Evolutionary conservation across 2,797 vertebrate genomes (phyloP), one percentile per base, ranked within the genome.

Genomic region (Kryptopterus vitreolus): DNA sequence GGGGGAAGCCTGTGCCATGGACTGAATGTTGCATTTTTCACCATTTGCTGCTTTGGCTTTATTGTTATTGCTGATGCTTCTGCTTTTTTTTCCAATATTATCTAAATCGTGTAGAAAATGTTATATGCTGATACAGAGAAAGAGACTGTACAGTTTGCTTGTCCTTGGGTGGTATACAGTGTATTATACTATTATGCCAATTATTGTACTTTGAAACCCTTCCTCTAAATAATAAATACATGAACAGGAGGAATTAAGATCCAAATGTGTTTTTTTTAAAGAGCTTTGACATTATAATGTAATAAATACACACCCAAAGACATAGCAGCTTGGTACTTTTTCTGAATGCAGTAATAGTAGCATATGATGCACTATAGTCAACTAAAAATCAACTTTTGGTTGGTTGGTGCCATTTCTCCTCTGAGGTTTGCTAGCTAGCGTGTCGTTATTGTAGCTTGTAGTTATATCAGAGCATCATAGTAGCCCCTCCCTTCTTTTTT

Each of bases 391-490:
- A 3, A 55, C n/a, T 9, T 15, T 10, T 66, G 63, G n/a, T n/a
- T 78, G 75, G 71, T 82, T 35, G 59, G 85, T 86, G 80, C 81
- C 81, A 79, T 81, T 79, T 84, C 77, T 84, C 83, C 82, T 52
- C 82, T 61, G 61, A 77, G 85, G 76, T 76, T 77, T 66, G 68
- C 72, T 68, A 22, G 79, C 38, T 74, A n/a, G 74, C 57, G 29
- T 72, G 59, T 58, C 69, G 70, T n/a, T n/a, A n/a, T n/a, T n/a
- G 38, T 43, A 43, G 38, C 38, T 43, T 43, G 38, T 43, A 43
- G 66, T 65, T 75, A 71, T 61, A 55, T n/a, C 33, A 78, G 26
- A 26, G 18, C 13, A 24, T 35, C 46, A 11, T 53, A 69, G 33
- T 29, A 52, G 46, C 29, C 11, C 46, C 2, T 43, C 7, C 3